Conservation (phyloP, 2,888 invertebrate species). For the Dryadula phaetusa region DNA sequence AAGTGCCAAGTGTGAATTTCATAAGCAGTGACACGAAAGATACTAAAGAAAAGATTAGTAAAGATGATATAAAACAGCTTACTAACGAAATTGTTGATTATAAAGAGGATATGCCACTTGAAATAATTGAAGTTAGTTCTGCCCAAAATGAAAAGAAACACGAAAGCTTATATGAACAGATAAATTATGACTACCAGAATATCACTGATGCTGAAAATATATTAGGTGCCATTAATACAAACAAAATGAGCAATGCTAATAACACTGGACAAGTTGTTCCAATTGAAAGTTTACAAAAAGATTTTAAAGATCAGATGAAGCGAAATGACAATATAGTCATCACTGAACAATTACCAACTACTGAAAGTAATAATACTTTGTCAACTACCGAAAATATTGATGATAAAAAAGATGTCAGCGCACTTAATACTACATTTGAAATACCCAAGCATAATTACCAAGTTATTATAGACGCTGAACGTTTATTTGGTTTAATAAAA, state of each 20-base stretch:
- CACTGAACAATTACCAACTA: not conserved
- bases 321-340: not conserved
- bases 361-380: not conserved
- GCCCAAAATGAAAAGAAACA: slow-evolving; percentile 3
- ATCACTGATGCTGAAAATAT: slow-evolving; percentile 43
- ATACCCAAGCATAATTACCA: slow-evolving; percentile 46
- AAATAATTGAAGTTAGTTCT: not conserved
- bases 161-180: slow-evolving; percentile 14
- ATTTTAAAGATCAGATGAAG: not conserved
- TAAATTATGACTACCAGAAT: slow-evolving; percentile 40
- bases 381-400: not conserved
- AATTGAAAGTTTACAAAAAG: not conserved
- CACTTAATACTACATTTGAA: slow-evolving; percentile 34
- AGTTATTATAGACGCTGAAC: slow-evolving; percentile 48
- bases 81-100: not conserved
- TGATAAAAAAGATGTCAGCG: not conserved
- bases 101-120: slow-evolving; percentile 6
- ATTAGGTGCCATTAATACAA: slow-evolving; percentile 32
- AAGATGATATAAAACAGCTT: not conserved
- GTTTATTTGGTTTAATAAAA: slow-evolving; percentile 29
- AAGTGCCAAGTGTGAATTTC: not conserved
- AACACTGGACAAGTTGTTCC: not conserved
- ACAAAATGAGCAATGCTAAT: slow-evolving; percentile 4
- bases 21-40: not conserved
- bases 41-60: not conserved